A percentile compares a stretch with the other conserved stretches of the same genome.
phyloP scores from a whole-genome alignment of 2,888 invertebrate species.

The Torymus aiolomorphi region DNA sequence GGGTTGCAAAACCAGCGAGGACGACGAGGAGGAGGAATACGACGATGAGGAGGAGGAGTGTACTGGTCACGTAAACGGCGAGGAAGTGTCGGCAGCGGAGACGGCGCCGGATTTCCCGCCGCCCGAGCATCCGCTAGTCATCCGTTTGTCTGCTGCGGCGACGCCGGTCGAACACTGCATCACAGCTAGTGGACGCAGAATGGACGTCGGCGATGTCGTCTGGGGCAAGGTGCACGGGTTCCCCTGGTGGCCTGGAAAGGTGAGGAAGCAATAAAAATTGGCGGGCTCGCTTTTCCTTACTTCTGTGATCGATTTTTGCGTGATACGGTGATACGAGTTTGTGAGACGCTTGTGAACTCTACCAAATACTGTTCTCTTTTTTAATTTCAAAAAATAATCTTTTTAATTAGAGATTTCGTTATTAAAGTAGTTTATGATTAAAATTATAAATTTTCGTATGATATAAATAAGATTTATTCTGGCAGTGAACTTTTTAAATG shows the following conservation, averaged over 20 bases:
- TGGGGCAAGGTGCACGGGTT: conserved; percentile 93
- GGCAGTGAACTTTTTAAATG: too few relatives aligned
- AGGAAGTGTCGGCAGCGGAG: conserved; percentile 57
- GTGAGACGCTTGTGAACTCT: too few relatives aligned
- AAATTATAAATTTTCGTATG: too few relatives aligned
- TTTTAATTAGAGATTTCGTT: too few relatives aligned
- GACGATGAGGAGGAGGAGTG: conserved; percentile 52
- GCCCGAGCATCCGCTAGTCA: conserved; percentile 77
- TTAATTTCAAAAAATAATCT: too few relatives aligned
- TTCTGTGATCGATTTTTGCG: too few relatives aligned
- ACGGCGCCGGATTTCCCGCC: conserved; percentile 78
- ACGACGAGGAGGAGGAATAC: conserved; percentile 27
- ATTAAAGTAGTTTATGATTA: too few relatives aligned
- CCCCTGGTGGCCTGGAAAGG: conserved; percentile 93
- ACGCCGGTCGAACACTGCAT: conserved; percentile 78
- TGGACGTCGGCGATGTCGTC: conserved; percentile 86
- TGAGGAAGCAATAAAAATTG: conserved; percentile 65
- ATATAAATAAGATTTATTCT: too few relatives aligned
- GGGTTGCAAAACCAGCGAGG: conserved; percentile 76
- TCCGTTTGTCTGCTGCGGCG: conserved; percentile 77
- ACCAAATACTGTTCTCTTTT: too few relatives aligned
- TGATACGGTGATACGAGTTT: too few relatives aligned
- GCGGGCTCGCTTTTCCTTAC: too few relatives aligned
- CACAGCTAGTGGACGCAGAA: conserved; percentile 77
- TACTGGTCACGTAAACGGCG: conserved; percentile 61